Base-by-base conservation (phyloP, 1,140 invertebrate genomes). In the Hormaphis cornu region DNA sequence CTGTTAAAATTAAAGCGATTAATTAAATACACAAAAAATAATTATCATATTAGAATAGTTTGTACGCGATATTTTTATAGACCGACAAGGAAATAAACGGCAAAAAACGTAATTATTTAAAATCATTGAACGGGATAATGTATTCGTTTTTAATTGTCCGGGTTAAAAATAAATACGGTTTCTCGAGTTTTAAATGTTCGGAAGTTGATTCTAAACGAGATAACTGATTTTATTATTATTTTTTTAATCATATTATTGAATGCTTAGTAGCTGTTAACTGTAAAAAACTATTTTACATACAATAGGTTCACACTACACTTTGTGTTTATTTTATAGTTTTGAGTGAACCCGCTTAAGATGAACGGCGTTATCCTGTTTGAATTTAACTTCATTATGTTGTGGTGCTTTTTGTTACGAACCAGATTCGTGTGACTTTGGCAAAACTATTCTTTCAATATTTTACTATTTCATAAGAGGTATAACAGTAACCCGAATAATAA, bases 131-230 rank as follows among this genome's bases (percentile, higher is more conserved):
- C 28, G 44, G 44, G 24, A 66, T 50, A 66, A 48, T 48, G 20
- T 66, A 66, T 48, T 48, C 42, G 16, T 1, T 66, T 66, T 50
- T 66, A 48, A 66, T 66, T 66, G 28, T 9, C 3, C 61, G n/a
- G 20, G 37, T 16, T 40, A 24, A 37, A n/a, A 40, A 40, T 58
- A 24, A 58, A 40, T 40, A 26, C 33, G 14, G 20, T 58, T 26
- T 1, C 20, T 58, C 4, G 20, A 35, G n/a, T 56, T 56, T 7
- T 24, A 58, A 58, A 58, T 58, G 20, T 58, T 24, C 24, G 40
- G 54, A 33, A n/a, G 53, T 56, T 56, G 16, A 24, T 58, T 40
- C 30, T 40, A 3, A 40, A 40, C 35, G 22, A 20, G 33, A 58
- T 40, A 37, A 58, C 33, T 24, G 54, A 58, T 58, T 56, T 40